phyloP scores from a whole-genome alignment of 2,888 invertebrate species.

The Anthophora plumipes region DNA sequence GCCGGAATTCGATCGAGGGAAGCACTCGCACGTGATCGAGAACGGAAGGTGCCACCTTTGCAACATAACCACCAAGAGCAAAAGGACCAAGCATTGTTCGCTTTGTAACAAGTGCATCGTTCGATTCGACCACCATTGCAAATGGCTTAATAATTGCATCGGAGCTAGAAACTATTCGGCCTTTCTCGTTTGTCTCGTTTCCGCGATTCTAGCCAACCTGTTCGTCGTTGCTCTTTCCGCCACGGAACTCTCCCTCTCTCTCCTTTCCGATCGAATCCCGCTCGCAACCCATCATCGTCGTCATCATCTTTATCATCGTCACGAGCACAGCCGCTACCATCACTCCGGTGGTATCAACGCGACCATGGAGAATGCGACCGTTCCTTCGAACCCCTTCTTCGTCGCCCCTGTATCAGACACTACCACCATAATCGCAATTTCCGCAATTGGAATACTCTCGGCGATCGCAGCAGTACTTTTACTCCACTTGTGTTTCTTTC shows the following conservation, averaged over 20 bases:
- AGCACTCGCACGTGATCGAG: conserved; percentile 97
- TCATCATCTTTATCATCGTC: too few species aligned
- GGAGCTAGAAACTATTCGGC: conserved; percentile 95
- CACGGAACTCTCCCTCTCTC: conserved; percentile 87
- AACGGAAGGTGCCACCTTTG: conserved; percentile 97
- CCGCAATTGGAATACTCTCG: conserved; percentile 88
- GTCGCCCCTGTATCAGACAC: conserved; percentile 79
- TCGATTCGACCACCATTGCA: conserved; percentile 98
- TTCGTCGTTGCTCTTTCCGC: conserved; percentile 90
- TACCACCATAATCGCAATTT: conserved; percentile 84
- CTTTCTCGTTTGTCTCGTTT: conserved; percentile 92
- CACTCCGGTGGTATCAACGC: too few species aligned
- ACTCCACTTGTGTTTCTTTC: conserved; percentile 94
- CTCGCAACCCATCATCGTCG: too few species aligned
- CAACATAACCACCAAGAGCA: conserved; percentile 91
- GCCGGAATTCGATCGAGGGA: conserved; percentile 93
- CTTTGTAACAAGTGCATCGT: conserved; percentile 99
- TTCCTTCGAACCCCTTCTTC: conserved; percentile 41
- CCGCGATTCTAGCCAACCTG: conserved; percentile 90
- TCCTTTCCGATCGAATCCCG: conserved; percentile 77
- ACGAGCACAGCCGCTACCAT: too few species aligned
- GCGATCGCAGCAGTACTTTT: conserved; percentile 91
- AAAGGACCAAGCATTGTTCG: conserved; percentile 96
- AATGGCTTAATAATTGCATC: conserved; percentile 99
- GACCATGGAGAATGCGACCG: not conserved